Base-by-base conservation (phyloP, 2,113 vertebrate species). In the Sebastes fasciatus region DNA sequence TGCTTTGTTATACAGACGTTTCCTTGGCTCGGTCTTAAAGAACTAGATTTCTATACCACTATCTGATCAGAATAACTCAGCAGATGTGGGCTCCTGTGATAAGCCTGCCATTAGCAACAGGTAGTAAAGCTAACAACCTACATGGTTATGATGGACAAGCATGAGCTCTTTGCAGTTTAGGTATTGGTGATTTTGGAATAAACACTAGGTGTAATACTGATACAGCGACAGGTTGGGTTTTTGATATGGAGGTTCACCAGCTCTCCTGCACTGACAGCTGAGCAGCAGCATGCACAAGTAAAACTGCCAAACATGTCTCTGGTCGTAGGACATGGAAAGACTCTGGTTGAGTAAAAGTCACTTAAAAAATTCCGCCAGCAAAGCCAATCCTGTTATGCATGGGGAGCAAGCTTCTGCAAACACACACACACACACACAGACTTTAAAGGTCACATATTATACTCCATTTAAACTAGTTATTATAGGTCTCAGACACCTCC, bases 321-420 rank as follows among this genome's bases (percentile, higher is more conserved):
- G 48, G 55, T 55, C 0, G 1, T 16, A 13, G 16, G 9, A 79
- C 65, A 68, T 14, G 8, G 26, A 75, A 69, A 51, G 45, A 42
- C 60, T 74, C 17, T 8, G 49, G 52, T 65, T 61, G 4, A 34
- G 19, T 21, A 42, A 34, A 85, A 77, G 49, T 60, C 61, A 71
- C 65, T 40, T 67, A 14, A 76, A 43, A 73, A 77, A 26, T 11
- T 34, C 0, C 46, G 49, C 45, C 34, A 55, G 16, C 49, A 79
- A 49, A 77, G 14, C 34, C 23, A 48, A 63, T 65, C 34, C 42
- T 65, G 67, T 72, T 70, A 72, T 54, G 57, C 34, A 79, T 34
- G 48, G 8, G 64, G 46, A 26, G 45, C 58, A 61, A 54, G 57
- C 0, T 11, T 14, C 34, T 62, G 21, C 64, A 54, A 2, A 45